These are phyloP conservation scores for Drosophila crucigera DNA, from an alignment of 2,888 invertebrate species.

Conservation along the genomic window DNA sequence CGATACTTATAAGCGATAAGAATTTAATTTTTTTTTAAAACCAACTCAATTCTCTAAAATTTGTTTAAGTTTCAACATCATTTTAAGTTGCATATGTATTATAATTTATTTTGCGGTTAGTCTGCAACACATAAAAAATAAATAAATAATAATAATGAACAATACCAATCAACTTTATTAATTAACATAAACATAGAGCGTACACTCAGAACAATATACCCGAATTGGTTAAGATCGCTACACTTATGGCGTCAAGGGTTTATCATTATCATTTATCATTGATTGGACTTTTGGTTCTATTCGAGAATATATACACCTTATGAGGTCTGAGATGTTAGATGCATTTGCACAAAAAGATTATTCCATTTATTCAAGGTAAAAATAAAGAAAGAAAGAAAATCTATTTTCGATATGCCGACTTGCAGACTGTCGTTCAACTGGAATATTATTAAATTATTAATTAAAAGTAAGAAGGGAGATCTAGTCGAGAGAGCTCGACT, in stretches of 20 bases:
- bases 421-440: no score
- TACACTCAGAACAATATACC: background rate
- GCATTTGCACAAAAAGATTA: background rate
- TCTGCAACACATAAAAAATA: background rate
- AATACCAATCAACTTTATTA: background rate
- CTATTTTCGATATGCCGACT: no score
- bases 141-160: background rate
- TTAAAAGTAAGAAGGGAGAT: background rate
- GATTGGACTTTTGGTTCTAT: no score
- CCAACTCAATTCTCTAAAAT: background rate
- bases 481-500: background rate
- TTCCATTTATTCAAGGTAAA: background rate
- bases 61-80: constrained; percentile 20
- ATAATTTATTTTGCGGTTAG: background rate
- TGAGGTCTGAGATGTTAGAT: no score
- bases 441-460: background rate
- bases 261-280: no score
- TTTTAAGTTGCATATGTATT: background rate
- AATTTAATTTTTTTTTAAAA: background rate
- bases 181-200: background rate
- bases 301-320: background rate
- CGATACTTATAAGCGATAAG: background rate
- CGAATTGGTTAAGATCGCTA: background rate
- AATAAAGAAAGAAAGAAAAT: background rate
- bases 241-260: background rate